A percentile compares a stretch with the other conserved stretches of the same genome.
phyloP scores from a whole-genome alignment of 2,113 vertebrate species.

The Grantiella picta region DNA sequence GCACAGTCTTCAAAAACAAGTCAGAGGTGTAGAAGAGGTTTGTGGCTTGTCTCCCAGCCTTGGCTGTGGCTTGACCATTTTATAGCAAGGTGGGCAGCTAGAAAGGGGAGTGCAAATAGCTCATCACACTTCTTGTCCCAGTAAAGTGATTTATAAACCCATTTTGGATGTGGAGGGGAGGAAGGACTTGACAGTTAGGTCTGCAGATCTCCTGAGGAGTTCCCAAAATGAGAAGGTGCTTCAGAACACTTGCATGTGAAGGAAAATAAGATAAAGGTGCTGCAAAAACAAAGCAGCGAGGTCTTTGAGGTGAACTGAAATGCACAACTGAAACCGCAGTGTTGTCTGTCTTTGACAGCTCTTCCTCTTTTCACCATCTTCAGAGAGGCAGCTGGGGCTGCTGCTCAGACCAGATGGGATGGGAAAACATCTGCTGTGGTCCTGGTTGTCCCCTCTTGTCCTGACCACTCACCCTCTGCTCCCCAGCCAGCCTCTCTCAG shows the following conservation, averaged over 20 bases:
- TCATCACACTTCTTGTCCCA: neutral
- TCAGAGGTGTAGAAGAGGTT: neutral
- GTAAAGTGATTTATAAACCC: neutral
- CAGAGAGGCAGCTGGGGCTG: neutral
- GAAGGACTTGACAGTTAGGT: neutral
- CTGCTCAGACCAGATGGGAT: neutral
- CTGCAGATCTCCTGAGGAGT: neutral
- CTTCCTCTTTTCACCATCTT: conserved; percentile 29
- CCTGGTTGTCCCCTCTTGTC: neutral
- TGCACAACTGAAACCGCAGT: conserved; percentile 7
- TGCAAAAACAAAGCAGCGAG: neutral
- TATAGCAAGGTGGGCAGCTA: neutral
- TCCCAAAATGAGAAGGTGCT: neutral
- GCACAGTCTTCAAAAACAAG: neutral
- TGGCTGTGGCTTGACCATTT: neutral
- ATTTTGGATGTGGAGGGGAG: neutral
- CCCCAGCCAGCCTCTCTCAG: neutral
- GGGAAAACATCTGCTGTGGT: neutral
- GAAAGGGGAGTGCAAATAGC: neutral
- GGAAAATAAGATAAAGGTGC: neutral
- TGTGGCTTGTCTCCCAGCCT: neutral
- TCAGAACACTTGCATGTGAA: neutral
- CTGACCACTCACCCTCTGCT: neutral
- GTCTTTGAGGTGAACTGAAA: conserved; percentile 21
- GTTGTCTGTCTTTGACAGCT: neutral